phyloP scores from a whole-genome alignment of 2,888 invertebrate species.

The Lasioglossum villosulum region DNA sequence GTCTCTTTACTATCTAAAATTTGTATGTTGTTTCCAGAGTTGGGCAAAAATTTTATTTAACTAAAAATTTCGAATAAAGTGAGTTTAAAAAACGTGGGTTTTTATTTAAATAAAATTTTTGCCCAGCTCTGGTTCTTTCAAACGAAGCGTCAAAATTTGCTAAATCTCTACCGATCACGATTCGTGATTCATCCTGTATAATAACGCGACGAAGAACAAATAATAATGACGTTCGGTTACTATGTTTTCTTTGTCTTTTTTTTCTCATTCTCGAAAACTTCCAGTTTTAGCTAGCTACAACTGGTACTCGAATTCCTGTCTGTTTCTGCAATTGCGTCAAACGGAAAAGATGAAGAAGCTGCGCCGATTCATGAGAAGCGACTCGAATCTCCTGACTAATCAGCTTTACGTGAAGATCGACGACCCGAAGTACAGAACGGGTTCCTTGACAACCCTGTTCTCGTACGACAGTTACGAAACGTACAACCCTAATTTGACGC shows the following conservation, averaged over 20 bases:
- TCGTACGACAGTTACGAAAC: conserved; percentile 63
- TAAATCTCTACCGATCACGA: no score
- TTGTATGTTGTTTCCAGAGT: no score
- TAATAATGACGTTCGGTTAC: not conserved
- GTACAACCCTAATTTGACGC: conserved; percentile 54
- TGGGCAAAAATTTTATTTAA: no score
- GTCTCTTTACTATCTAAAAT: no score
- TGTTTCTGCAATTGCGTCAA: conserved; percentile 65
- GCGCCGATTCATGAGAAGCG: conserved; percentile 32
- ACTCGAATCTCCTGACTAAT: conserved; percentile 22
- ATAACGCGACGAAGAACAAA: not conserved
- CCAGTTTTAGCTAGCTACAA: conserved; percentile 74
- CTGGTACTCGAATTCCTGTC: conserved; percentile 73
- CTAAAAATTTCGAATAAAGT: no score
- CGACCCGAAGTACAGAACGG: conserved; percentile 47
- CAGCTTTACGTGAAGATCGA: conserved; percentile 33
- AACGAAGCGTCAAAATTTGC: no score
- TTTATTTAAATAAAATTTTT: no score
- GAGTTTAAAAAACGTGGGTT: no score
- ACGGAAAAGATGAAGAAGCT: conserved; percentile 48
- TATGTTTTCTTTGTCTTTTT: not conserved
- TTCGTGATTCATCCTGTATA: no score
- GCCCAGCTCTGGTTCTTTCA: no score
- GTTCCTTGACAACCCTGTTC: conserved; percentile 68
- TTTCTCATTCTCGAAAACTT: not conserved